Conservation (phyloP, 2,888 invertebrate genomes). For the Alentia gelatinosa region DNA sequence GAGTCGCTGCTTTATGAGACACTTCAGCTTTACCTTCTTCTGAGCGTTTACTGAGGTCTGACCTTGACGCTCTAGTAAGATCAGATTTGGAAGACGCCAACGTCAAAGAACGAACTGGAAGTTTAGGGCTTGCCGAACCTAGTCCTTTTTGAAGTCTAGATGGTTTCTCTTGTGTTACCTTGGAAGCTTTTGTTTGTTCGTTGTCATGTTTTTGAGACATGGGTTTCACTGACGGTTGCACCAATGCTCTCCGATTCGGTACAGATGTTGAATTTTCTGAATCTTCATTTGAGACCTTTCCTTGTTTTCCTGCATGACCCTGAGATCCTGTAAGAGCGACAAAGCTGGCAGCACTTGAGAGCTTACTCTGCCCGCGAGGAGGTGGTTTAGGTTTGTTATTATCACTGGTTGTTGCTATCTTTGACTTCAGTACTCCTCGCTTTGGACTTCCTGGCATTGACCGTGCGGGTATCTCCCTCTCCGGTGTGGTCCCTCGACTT, state of each 20-base stretch:
- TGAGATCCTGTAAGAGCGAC: background rate
- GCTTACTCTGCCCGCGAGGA: slow-evolving; percentile 37
- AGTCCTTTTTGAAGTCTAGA: background rate
- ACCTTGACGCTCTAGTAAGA: slow-evolving; percentile 7
- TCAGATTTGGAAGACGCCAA: slow-evolving; percentile 4
- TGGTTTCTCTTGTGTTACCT: background rate
- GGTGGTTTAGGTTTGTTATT: background rate
- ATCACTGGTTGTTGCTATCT: background rate
- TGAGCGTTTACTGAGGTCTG: slow-evolving; percentile 24
- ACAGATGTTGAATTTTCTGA: background rate
- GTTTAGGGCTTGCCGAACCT: background rate
- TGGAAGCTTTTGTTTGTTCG: background rate
- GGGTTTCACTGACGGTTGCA: background rate
- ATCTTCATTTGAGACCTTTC: background rate
- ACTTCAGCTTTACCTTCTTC: background rate
- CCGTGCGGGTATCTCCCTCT: background rate
- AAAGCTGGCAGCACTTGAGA: slow-evolving; percentile 24
- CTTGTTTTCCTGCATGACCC: background rate
- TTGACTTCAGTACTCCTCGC: background rate
- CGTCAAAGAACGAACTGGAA: background rate
- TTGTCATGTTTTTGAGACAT: background rate
- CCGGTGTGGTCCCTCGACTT: slow-evolving; percentile 22
- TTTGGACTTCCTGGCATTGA: slow-evolving; percentile 33
- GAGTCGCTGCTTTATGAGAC: background rate
- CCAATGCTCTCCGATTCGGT: background rate